Conservation (phyloP, 2,797 vertebrate genomes). For the Acrocephalus scirpaceus region DNA sequence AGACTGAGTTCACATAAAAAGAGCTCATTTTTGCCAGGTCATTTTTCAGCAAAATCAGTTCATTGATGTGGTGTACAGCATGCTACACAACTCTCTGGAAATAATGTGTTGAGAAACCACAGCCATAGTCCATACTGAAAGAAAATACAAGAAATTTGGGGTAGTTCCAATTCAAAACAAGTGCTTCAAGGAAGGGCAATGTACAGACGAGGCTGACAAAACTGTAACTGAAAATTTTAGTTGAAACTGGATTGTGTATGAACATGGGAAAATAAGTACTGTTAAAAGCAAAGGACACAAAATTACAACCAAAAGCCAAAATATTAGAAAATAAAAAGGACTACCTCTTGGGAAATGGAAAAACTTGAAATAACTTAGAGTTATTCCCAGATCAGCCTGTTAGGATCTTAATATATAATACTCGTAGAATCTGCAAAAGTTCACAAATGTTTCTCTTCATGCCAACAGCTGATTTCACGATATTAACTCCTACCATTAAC, state of each 20-base stretch:
- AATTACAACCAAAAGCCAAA: neutral
- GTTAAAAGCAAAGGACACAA: neutral
- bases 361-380: neutral
- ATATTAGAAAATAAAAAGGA: neutral
- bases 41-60: slow-evolving; percentile 10
- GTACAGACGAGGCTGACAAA: neutral
- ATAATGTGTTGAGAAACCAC: neutral
- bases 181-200: neutral
- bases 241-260: neutral
- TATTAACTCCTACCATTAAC: neutral
- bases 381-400: neutral
- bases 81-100: neutral
- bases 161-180: neutral
- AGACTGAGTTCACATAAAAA: neutral
- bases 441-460: neutral
- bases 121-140: neutral
- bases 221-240: neutral
- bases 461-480: neutral
- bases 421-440: neutral
- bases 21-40: neutral
- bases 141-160: neutral
- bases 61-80: neutral
- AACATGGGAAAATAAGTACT: neutral
- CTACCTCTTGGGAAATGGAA: neutral
- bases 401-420: neutral